Conservation (phyloP, 2,888 invertebrate genomes). For the Notodonta dromedarius region DNA sequence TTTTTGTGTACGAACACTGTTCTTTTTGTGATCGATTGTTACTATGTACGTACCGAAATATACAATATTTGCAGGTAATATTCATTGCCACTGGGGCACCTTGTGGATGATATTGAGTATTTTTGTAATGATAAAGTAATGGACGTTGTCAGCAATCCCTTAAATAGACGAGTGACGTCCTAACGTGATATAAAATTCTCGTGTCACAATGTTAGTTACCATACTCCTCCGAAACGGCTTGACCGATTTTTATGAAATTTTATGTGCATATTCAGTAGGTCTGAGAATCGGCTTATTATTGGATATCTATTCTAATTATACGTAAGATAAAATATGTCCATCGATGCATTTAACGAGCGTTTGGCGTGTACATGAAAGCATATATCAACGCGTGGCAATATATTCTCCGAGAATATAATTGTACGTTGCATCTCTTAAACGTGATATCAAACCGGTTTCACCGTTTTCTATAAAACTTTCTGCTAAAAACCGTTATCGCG, state of each 20-base stretch:
- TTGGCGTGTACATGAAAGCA: constrained; percentile 49
- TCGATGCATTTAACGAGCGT: constrained; percentile 38
- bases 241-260: too few relatives aligned
- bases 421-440: constrained; percentile 44
- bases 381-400: constrained; percentile 43
- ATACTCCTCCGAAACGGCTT: too few relatives aligned
- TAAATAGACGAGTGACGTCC: neutral
- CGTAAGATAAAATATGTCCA: constrained; percentile 9
- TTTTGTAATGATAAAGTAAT: neutral
- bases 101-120: constrained; percentile 15
- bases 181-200: too few relatives aligned
- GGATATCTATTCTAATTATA: constrained; percentile 4
- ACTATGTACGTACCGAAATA: constrained; percentile 27
- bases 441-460: constrained; percentile 42
- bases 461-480: constrained; percentile 27
- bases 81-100: constrained; percentile 14
- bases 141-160: neutral
- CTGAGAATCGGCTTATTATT: too few relatives aligned
- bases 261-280: too few relatives aligned
- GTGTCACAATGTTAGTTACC: too few relatives aligned
- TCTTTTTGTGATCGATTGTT: constrained; percentile 28
- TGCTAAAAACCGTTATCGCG: constrained; percentile 22
- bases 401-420: constrained; percentile 50
- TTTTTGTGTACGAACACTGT: constrained; percentile 30
- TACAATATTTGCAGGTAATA: constrained; percentile 26